Percentiles rank a stretch among this genome's conserved stretches.
Conservation (phyloP, 2,888 invertebrate genomes). For the Trypoxylon attenuatum region DNA sequence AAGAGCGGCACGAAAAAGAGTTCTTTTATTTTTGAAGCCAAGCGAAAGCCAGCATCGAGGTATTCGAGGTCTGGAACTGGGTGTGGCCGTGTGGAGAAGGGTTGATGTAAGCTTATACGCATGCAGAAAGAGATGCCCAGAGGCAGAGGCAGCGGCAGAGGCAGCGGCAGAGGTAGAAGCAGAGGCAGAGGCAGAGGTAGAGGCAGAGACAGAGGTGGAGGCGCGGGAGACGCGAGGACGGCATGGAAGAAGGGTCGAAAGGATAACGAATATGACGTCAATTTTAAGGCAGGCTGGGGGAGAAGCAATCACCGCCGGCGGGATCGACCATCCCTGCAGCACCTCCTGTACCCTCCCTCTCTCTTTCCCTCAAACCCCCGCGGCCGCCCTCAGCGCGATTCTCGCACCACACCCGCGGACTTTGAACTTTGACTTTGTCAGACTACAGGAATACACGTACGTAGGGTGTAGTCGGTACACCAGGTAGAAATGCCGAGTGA, state of each 20-base stretch:
- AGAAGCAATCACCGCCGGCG: conserved; percentile 69
- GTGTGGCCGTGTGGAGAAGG: conserved; percentile 66
- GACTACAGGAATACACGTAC: conserved; percentile 45
- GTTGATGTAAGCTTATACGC: conserved; percentile 68
- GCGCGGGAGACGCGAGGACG: conserved; percentile 55
- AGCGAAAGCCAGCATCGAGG: conserved; percentile 48
- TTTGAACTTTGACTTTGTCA: conserved; percentile 66
- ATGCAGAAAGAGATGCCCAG: conserved; percentile 62
- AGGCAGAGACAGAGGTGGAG: conserved; percentile 35
- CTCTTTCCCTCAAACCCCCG: too few species aligned
- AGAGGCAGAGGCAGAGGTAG: too few species aligned
- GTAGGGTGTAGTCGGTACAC: too few species aligned
- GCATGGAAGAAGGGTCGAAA: conserved; percentile 71
- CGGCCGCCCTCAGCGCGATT: conserved; percentile 50
- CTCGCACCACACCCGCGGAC: conserved; percentile 59
- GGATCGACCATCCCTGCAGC: conserved; percentile 53
- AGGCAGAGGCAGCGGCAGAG: conserved; percentile 42
- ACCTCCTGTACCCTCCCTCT: background rate
- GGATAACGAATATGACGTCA: conserved; percentile 74
- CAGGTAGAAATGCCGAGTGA: conserved; percentile 45
- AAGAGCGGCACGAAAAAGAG: conserved; percentile 21
- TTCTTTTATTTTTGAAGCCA: conserved; percentile 45
- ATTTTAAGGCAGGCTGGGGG: conserved; percentile 70
- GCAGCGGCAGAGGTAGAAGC: conserved; percentile 37
- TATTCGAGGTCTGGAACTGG: conserved; percentile 54